Percentiles rank a stretch among this genome's conserved stretches.
phyloP scores from a whole-genome alignment of 2,888 invertebrate species.

The Geotrupes spiniger region DNA sequence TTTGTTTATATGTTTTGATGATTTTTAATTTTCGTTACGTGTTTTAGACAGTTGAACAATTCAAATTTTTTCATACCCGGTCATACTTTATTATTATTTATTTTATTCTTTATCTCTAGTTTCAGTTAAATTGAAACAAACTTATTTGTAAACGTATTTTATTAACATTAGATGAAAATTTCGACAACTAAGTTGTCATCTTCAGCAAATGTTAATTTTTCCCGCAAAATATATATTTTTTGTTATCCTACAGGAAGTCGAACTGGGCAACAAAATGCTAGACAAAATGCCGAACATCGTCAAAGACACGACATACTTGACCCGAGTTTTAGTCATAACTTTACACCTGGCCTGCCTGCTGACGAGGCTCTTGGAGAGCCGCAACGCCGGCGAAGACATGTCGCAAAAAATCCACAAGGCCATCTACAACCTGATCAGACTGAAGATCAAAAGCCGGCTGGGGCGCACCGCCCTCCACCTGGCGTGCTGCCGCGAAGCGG shows the following conservation, averaged over 20 bases:
- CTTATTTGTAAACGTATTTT: no score
- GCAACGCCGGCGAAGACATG: constrained; percentile 38
- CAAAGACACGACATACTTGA: constrained; percentile 73
- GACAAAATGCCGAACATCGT: constrained; percentile 62
- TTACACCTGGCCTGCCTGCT: constrained; percentile 79
- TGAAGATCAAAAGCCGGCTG: constrained; percentile 60
- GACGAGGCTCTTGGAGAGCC: constrained; percentile 59
- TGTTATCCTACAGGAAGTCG: constrained; percentile 13
- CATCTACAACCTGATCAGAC: constrained; percentile 74
- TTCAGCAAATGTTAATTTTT: no score
- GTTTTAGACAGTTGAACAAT: no score
- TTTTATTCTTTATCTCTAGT: no score
- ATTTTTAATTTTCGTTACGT: no score
- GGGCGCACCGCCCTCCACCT: constrained; percentile 76
- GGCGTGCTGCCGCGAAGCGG: constrained; percentile 77
- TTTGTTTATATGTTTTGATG: no score
- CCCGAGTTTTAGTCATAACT: constrained; percentile 81
- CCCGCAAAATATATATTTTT: no score
- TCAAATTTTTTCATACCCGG: no score
- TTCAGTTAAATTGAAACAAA: no score
- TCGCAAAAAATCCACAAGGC: constrained; percentile 66
- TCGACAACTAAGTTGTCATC: no score
- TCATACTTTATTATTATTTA: no score
- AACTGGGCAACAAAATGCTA: constrained; percentile 59
- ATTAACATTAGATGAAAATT: no score